phyloP scores from a whole-genome alignment of 2,797 vertebrate species.

The Euthynnus affinis region DNA sequence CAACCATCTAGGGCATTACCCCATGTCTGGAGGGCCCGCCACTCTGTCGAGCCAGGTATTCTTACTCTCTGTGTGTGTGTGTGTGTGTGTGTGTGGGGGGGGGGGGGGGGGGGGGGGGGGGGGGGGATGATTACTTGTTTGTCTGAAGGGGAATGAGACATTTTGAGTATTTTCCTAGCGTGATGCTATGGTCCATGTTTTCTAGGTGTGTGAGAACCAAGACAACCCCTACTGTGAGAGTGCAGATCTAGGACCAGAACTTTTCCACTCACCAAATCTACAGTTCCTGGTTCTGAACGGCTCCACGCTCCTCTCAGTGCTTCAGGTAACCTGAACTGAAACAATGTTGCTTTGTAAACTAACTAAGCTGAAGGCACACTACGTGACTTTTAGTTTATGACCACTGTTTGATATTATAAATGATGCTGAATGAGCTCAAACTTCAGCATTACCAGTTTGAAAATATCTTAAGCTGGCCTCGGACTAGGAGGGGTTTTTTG shows the following conservation, averaged over 20 bases:
- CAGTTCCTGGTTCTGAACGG: slow-evolving; percentile 97
- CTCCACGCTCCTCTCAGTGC: slow-evolving; percentile 93
- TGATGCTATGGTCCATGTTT: slow-evolving; percentile 3
- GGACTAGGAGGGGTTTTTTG: no score
- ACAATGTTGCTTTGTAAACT: neutral
- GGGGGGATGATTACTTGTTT: neutral
- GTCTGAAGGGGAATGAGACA: neutral
- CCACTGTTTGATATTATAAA: neutral
- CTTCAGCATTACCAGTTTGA: neutral
- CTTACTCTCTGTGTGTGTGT: slow-evolving; percentile 10
- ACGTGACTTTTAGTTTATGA: no score
- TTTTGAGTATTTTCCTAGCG: neutral
- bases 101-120: no score
- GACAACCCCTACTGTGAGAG: slow-evolving; percentile 97
- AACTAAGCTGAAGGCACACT: no score
- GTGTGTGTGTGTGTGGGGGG: no score
- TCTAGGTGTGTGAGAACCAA: slow-evolving; percentile 95
- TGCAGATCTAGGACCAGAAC: slow-evolving; percentile 94
- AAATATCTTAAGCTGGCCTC: no score
- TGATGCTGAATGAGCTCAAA: neutral
- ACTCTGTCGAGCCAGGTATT: slow-evolving; percentile 94
- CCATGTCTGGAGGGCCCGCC: slow-evolving; percentile 97
- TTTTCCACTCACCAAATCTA: slow-evolving; percentile 97
- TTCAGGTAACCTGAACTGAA: slow-evolving; percentile 69
- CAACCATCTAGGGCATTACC: slow-evolving; percentile 98